These are phyloP conservation scores for Triplophysa yarkandensis DNA, from an alignment of 2,797 vertebrate species.

Conservation along the genomic window DNA sequence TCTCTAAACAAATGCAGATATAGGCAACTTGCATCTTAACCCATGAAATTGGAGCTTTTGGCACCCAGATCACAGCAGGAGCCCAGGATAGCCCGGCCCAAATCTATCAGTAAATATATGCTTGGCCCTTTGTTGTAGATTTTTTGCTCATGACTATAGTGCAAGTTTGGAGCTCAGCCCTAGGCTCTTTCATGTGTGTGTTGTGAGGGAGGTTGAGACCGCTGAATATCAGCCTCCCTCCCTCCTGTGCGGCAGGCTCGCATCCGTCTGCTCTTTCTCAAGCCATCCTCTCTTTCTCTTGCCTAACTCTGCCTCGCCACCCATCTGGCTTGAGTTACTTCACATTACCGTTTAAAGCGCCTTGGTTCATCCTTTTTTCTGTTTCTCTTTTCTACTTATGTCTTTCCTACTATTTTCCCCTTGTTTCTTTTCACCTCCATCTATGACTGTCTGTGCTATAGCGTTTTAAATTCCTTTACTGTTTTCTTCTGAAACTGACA, in stretches of 20 bases:
- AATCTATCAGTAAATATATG: constrained; percentile 57
- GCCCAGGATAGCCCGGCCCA: constrained; percentile 61
- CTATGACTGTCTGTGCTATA: not conserved
- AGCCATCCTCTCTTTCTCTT: constrained; percentile 21
- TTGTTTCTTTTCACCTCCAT: constrained; percentile 26
- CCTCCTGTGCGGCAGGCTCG: constrained; percentile 22
- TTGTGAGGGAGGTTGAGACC: constrained; percentile 37
- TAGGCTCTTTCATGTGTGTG: constrained; percentile 69
- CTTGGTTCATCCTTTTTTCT: constrained; percentile 12
- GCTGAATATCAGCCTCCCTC: constrained; percentile 42
- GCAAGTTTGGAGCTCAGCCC: constrained; percentile 49
- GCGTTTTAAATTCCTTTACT: not conserved
- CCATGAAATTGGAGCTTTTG: constrained; percentile 77
- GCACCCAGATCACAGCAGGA: constrained; percentile 69
- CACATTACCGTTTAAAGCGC: constrained; percentile 17
- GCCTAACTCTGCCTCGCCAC: constrained; percentile 26
- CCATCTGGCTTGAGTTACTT: constrained; percentile 49
- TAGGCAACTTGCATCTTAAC: constrained; percentile 52
- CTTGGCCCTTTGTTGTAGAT: constrained; percentile 62
- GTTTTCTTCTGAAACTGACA: constrained; percentile 65
- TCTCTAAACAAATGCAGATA: constrained; percentile 1
- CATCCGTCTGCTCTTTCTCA: constrained; percentile 52
- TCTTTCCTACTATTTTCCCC: constrained; percentile 11
- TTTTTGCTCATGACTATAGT: constrained; percentile 62
- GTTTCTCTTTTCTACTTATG: constrained; percentile 10